Evolutionary conservation across 2,113 vertebrate genomes (phyloP).

Genomic region (Xenopus borealis): DNA sequence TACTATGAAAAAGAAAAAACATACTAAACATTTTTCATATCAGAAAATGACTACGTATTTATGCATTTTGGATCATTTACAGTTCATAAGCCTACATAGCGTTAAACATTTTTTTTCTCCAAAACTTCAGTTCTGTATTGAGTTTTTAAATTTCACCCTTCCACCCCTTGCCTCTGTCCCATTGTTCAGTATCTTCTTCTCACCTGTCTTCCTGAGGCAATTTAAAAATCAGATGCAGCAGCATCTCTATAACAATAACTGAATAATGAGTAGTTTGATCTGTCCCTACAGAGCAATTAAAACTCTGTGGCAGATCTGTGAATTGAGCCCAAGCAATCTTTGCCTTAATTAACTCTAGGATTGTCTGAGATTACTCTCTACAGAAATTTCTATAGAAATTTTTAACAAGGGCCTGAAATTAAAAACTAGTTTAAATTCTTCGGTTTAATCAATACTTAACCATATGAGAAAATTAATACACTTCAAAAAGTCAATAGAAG

Average conservation of each 20-base stretch:
- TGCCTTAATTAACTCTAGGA: slow-evolving; percentile 44
- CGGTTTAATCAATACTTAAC: slow-evolving; percentile 31
- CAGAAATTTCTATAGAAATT: slow-evolving; percentile 26
- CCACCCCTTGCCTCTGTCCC: slow-evolving; percentile 2
- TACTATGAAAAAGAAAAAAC: no score
- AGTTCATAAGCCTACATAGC: no score
- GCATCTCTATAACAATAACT: slow-evolving; percentile 43
- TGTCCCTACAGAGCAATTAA: slow-evolving; percentile 44
- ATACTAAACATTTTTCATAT: no score
- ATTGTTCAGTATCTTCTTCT: slow-evolving; percentile 25
- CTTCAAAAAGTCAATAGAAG: slow-evolving; percentile 4
- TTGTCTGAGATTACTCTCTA: slow-evolving; percentile 29
- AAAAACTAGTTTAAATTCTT: slow-evolving; percentile 15
- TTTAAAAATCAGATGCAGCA: slow-evolving; percentile 34
- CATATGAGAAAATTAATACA: slow-evolving; percentile 15
- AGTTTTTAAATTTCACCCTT: background rate
- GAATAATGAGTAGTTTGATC: slow-evolving; percentile 45
- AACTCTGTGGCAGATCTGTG: slow-evolving; percentile 40
- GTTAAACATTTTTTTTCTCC: no score
- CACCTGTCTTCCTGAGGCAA: slow-evolving; percentile 38
- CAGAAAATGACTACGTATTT: no score
- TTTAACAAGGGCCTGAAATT: slow-evolving; percentile 25
- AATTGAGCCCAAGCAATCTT: slow-evolving; percentile 38
- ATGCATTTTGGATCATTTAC: no score
- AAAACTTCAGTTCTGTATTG: no score